Evolutionary conservation across 2,113 vertebrate genomes (phyloP), one percentile per base, ranked within the genome.

Genomic region (Sinocyclocheilus anshuiensis): DNA sequence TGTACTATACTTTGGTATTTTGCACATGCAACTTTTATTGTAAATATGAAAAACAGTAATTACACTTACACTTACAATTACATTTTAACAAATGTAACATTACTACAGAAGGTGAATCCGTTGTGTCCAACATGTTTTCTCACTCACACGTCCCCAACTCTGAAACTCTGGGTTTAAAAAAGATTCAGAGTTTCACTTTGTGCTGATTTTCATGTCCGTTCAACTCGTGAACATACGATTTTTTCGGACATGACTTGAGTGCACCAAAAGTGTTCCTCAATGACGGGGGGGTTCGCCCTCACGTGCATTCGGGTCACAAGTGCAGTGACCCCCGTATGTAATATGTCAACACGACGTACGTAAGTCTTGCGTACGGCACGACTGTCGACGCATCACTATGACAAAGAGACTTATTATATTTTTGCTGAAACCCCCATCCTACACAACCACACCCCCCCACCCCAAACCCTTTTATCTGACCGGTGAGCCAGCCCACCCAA

Each of bases 311-410:
- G 29, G 88, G 88, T 90, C 86, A 86, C 22, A 29, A 55, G 79
- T 77, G 61, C 75, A 71, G 79, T 89, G 90, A 92, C 86, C 91
- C 78, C 89, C 86, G 85, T 91, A 87, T 90, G 13, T 87, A 83
- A 84, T 53, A 26, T 86, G 87, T 88, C 83, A 91, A 92, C 20
- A 55, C 84, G 84, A 65, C 4, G 76, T 89, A 86, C 87, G 81
- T 76, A 20, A 87, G 75, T 71, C 84, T 24, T 57, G 74, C 74
- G 33, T 75, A 20, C 4, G 36, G 69, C n/a, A 63, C 82, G 74
- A 69, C 42, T 78, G 76, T 86, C 86, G 48, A 84, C 84, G 75
- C 74, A 57, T 75, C 83, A 11, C 42, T 57, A 81, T 26, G 3
- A 63, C 55, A 84, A 77, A 84, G 77, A 22, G n/a, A 59, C 45